Conservation (phyloP, 1,140 invertebrate species). For the Luehdorfia chinensis region DNA sequence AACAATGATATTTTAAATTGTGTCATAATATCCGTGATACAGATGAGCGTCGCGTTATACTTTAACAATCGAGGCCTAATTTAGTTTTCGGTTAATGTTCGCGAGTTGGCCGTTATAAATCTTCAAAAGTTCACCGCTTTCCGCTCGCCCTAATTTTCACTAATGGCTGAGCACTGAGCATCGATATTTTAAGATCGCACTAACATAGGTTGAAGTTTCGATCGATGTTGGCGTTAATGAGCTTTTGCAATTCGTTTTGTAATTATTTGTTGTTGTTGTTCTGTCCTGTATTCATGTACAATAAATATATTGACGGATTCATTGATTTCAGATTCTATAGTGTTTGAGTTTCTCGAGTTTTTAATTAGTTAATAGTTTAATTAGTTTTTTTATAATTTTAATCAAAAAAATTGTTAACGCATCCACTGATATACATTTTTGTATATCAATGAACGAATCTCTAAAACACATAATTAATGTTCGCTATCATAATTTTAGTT, state of each 20-base stretch:
- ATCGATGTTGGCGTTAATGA: conserved; percentile 18
- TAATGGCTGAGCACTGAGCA: conserved; percentile 45
- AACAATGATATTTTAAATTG: conserved; percentile 69
- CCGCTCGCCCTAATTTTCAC: conserved; percentile 49
- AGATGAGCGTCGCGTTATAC: conserved; percentile 27
- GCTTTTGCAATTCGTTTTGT: conserved; percentile 2
- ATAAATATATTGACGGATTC: too few species aligned
- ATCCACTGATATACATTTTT: too few species aligned
- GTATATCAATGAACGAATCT: too few species aligned
- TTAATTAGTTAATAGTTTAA: too few species aligned
- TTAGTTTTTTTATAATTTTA: too few species aligned
- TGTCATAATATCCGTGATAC: conserved; percentile 36
- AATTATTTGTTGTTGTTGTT: neutral
- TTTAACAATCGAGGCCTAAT: conserved; percentile 44
- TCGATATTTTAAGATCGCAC: conserved; percentile 42
- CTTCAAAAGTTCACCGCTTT: conserved; percentile 36
- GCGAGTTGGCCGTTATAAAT: conserved; percentile 38
- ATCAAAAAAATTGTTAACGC: too few species aligned
- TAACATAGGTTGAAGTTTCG: conserved; percentile 17
- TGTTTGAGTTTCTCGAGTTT: too few species aligned
- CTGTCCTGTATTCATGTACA: too few species aligned
- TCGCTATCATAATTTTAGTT: too few species aligned
- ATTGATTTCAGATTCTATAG: too few species aligned
- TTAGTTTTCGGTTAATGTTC: conserved; percentile 29
- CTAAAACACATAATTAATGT: too few species aligned